Conservation (phyloP, 2,797 vertebrate species). For the Labroides dimidiatus region DNA sequence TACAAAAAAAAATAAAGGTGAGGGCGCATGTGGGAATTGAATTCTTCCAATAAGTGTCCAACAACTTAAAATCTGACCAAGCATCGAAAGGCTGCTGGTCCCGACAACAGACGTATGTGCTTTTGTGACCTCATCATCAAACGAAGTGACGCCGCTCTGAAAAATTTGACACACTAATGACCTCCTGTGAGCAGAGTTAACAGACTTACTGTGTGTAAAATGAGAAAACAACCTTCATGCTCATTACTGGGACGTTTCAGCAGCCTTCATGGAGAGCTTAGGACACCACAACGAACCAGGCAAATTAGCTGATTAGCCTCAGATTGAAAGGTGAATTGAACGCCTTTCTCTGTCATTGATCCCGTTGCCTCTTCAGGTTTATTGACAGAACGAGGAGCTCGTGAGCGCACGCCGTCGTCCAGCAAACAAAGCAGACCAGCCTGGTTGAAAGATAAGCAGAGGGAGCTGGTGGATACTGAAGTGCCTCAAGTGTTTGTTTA, state of each 20-base stretch:
- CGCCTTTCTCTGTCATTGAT: slow-evolving; percentile 73
- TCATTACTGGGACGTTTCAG: slow-evolving; percentile 52
- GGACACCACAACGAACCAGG: slow-evolving; percentile 62
- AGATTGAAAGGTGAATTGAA: slow-evolving; percentile 76
- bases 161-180: slow-evolving; percentile 23
- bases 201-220: slow-evolving; percentile 37
- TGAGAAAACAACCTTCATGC: slow-evolving; percentile 50
- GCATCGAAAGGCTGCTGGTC: too few species aligned
- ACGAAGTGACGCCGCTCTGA: neutral
- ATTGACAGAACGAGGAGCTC: slow-evolving; percentile 46
- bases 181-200: slow-evolving; percentile 1
- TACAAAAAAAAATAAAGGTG: too few species aligned
- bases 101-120: too few species aligned
- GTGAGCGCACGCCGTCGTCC: slow-evolving; percentile 23
- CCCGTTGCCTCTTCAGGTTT: slow-evolving; percentile 58
- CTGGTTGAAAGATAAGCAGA: slow-evolving; percentile 29
- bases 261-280: slow-evolving; percentile 43
- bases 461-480: neutral
- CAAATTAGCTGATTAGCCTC: slow-evolving; percentile 78
- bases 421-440: slow-evolving; percentile 53
- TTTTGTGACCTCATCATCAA: neutral
- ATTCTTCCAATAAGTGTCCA: neutral
- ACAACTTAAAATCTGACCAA: too few species aligned
- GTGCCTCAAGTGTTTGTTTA: slow-evolving; percentile 34
- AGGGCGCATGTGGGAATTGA: too few species aligned